Evolutionary conservation across 2,888 invertebrate species (phyloP).

Genomic region (Drosophila bunnanda): DNA sequence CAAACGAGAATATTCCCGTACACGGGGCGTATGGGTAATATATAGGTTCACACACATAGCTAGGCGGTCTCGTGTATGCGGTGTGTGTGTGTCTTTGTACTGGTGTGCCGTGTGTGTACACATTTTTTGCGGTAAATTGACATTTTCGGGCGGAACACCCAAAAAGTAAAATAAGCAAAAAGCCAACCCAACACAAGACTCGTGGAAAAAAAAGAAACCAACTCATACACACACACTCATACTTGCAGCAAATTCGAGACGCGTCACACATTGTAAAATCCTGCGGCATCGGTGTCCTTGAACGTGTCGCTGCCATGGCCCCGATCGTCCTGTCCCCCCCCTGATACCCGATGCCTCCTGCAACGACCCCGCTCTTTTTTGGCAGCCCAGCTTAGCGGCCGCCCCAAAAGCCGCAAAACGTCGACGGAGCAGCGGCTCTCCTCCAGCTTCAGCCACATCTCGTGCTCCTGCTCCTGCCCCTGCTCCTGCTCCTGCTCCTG

Average conservation of each 20-base stretch:
- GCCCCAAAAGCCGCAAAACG: slow-evolving; percentile 64
- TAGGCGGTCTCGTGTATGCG: background rate
- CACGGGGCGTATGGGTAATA: slow-evolving; percentile 22
- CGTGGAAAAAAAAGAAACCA: background rate
- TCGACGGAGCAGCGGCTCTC: slow-evolving; percentile 21
- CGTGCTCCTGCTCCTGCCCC: too few species aligned
- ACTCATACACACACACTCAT: slow-evolving; percentile 5
- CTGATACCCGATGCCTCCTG: slow-evolving; percentile 10
- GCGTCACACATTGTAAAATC: slow-evolving; percentile 66
- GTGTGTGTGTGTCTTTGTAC: too few species aligned
- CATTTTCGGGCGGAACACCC: slow-evolving; percentile 48
- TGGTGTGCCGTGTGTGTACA: slow-evolving; percentile 16
- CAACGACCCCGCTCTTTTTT: slow-evolving; percentile 43
- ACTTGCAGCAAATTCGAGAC: slow-evolving; percentile 51
- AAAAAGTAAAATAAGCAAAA: slow-evolving; percentile 39
- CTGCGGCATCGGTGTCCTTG: slow-evolving; percentile 64
- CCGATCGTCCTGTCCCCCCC: slow-evolving; percentile 26
- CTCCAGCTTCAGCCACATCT: background rate
- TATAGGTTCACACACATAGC: slow-evolving; percentile 21
- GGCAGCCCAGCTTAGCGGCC: slow-evolving; percentile 67
- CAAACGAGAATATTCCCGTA: slow-evolving; percentile 38
- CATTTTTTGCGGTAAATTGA: slow-evolving; percentile 62
- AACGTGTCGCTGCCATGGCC: slow-evolving; percentile 63
- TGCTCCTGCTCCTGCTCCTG: background rate
- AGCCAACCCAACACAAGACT: slow-evolving; percentile 21